phyloP scores from a whole-genome alignment of 2,888 invertebrate genomes.

The Spodoptera littoralis region DNA sequence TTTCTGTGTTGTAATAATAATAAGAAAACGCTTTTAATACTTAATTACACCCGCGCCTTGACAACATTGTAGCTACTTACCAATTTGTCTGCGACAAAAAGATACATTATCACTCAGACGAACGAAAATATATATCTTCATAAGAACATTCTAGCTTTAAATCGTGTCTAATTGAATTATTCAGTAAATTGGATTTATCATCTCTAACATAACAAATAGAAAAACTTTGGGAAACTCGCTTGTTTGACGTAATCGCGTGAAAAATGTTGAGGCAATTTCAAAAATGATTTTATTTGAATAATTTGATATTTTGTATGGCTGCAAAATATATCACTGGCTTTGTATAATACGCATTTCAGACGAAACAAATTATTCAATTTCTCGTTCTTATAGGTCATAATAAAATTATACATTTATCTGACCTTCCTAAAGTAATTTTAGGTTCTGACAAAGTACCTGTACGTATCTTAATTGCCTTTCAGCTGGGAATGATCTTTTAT shows the following conservation, averaged over 20 bases:
- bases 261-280: slow-evolving; percentile 35
- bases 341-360: slow-evolving; percentile 2
- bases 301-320: slow-evolving; percentile 19
- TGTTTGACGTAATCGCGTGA: slow-evolving; percentile 37
- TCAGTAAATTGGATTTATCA: slow-evolving; percentile 45
- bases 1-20: slow-evolving; percentile 19
- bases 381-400: too few species aligned
- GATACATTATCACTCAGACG: slow-evolving; percentile 21
- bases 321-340: slow-evolving; percentile 5
- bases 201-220: slow-evolving; percentile 37
- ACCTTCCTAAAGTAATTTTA: too few species aligned
- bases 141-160: slow-evolving; percentile 39
- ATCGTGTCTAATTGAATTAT: slow-evolving; percentile 50
- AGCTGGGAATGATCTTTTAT: too few species aligned
- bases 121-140: slow-evolving; percentile 34
- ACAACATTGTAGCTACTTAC: slow-evolving; percentile 18
- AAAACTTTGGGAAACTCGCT: slow-evolving; percentile 40
- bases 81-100: slow-evolving; percentile 28
- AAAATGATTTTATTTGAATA: slow-evolving; percentile 30
- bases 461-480: too few species aligned
- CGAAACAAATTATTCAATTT: not conserved
- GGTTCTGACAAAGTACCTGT: too few species aligned
- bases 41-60: slow-evolving; percentile 19
- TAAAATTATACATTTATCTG: too few species aligned
- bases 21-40: slow-evolving; percentile 26